Evolutionary conservation across 2,888 invertebrate genomes (phyloP), one percentile per base, ranked within the genome.

Genomic region (Sylvicola cinctus): DNA sequence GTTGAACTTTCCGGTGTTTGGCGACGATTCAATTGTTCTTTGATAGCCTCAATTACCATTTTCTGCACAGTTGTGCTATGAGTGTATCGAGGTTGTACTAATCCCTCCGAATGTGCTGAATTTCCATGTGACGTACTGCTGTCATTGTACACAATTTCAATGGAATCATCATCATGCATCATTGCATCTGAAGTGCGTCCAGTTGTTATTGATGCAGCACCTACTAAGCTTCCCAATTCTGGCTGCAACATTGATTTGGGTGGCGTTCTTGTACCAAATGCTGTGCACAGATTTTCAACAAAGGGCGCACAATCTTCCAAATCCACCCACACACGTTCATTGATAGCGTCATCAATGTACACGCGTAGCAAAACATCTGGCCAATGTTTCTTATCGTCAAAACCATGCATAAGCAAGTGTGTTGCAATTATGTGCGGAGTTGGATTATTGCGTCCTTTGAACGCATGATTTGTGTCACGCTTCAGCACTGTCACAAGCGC

Each of bases 281-380:
- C 50, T 5, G 49, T 80, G 36, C 79, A 64, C 33, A 95, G 78
- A 53, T 93, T 95, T 45, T 88, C 85, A 1, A 88, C 84, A 51
- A 93, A 80, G 15, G 79, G 75, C 48, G 80, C 79, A 52, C 91
- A 91, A 58, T 85, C 81, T 0, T 81, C 73, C 45, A 81, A 75
- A 51, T 95, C 95, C 14, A 93, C 85, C 88, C 95, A 95, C 42
- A 81, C 68, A 26, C 93, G 66, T 49, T 96, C 95, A 29, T 84
- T 87, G 2, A 90, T 61, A 0, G 91, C 85, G 61, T 96, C 95
- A 49, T 96, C 95, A 38, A 93, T 75, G 54, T 88, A 95, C 0
- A 85, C 69, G 74, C 83, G 85, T 2, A 93, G 70, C 61, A 93
- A 88, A 36, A 71, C 64, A 50, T 91, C 88, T 0, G 93, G 91